These are phyloP conservation scores for Chiridota heheva DNA, from an alignment of 35 echinoderm and acorn worm species.

Conservation along the genomic window DNA sequence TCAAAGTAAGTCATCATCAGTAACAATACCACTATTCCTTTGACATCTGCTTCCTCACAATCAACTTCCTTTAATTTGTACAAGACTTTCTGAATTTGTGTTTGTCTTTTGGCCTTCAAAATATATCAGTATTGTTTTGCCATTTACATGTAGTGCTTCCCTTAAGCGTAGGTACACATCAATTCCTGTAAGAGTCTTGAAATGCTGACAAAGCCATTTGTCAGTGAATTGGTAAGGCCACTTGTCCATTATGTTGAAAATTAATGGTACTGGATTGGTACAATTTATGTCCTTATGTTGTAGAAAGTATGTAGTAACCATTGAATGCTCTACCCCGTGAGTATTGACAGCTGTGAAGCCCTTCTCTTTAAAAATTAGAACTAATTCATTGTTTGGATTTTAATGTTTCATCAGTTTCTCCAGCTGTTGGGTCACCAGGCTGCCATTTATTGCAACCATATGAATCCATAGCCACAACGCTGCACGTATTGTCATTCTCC, in stretches of 20 bases:
- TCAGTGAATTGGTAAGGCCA: background rate
- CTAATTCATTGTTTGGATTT: background rate
- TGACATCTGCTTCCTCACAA: background rate
- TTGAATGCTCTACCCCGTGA: background rate
- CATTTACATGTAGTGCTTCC: background rate
- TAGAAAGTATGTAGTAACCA: background rate
- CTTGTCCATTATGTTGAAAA: background rate
- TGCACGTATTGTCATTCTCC: background rate
- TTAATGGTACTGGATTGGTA: background rate
- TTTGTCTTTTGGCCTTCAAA: background rate
- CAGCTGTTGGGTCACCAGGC: background rate
- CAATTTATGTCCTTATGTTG: background rate
- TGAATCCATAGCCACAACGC: background rate
- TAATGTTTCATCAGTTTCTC: background rate
- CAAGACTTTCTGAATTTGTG: background rate
- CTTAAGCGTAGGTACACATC: background rate
- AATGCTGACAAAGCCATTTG: background rate
- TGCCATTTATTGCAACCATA: constrained; percentile 13
- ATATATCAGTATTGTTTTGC: background rate
- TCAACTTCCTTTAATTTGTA: background rate
- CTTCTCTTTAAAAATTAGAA: background rate
- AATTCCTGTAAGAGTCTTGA: background rate
- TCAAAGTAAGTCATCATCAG: background rate
- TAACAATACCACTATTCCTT: background rate
- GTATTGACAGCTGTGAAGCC: background rate